Percentiles rank a stretch among this genome's conserved stretches.
Evolutionary conservation across 2,797 vertebrate genomes (phyloP).

Genomic region (Muscicapa striata): DNA sequence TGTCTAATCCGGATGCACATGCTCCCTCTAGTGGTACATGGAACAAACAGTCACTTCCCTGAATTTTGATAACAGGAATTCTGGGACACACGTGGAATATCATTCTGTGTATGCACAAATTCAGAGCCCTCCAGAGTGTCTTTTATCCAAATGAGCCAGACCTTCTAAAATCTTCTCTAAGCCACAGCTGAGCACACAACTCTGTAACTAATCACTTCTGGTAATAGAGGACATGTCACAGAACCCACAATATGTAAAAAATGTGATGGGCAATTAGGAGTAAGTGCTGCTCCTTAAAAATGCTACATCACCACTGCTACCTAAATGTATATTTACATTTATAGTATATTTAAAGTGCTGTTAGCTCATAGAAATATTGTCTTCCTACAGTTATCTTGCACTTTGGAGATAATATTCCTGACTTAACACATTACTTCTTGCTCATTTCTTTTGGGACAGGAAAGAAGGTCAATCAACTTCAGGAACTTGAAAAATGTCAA

Average conservation of each 20-base stretch:
- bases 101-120: neutral
- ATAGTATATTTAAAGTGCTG: neutral
- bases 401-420: neutral
- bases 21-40: slow-evolving; percentile 51
- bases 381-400: neutral
- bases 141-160: neutral
- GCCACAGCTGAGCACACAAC: neutral
- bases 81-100: neutral
- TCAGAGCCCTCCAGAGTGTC: neutral
- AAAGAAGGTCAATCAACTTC: neutral
- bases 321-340: neutral
- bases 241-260: neutral
- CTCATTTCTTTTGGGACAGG: neutral
- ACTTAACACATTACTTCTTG: neutral
- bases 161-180: neutral
- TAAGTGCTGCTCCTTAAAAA: neutral
- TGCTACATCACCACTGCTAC: neutral
- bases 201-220: neutral
- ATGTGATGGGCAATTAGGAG: neutral
- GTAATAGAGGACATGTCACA: neutral
- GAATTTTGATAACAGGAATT: neutral
- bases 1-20: neutral
- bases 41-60: neutral
- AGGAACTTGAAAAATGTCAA: neutral
- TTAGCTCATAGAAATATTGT: neutral